Percentiles rank a stretch among this genome's conserved stretches.
Evolutionary conservation across 1,140 invertebrate genomes (phyloP).

Genomic region (Bacillus rossius): DNA sequence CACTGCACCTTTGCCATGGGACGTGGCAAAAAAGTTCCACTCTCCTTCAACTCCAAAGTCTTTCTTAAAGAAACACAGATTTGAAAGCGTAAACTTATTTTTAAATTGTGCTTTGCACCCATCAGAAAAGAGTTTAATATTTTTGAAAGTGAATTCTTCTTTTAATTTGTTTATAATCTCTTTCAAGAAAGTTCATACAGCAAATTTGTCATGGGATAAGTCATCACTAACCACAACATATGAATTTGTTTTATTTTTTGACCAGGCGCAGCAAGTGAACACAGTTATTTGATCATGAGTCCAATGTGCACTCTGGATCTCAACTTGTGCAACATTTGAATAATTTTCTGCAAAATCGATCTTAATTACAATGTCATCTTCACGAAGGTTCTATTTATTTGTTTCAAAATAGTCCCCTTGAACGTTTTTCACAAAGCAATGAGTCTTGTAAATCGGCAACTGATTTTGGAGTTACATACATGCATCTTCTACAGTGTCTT

Average conservation of each 20-base stretch:
- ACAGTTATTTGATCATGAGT: not conserved
- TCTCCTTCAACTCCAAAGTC: not conserved
- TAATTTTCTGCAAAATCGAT: too few species aligned
- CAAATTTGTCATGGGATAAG: not conserved
- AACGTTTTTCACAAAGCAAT: too few species aligned
- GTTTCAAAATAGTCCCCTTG: too few species aligned
- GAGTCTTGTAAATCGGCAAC: too few species aligned
- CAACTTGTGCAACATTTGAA: not conserved
- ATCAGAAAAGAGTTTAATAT: not conserved
- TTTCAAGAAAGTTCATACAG: conserved; percentile 1
- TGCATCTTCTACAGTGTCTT: too few species aligned
- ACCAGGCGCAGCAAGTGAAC: not conserved
- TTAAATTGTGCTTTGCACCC: not conserved
- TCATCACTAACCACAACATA: conserved; percentile 3
- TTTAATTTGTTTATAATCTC: not conserved
- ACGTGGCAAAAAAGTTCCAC: not conserved
- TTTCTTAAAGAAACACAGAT: not conserved
- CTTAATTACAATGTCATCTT: too few species aligned
- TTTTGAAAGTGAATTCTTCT: not conserved
- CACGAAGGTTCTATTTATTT: too few species aligned
- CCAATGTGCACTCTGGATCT: not conserved
- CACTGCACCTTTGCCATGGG: not conserved
- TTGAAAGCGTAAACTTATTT: not conserved
- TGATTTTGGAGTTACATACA: too few species aligned
- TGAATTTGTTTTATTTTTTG: not conserved